These are phyloP conservation scores for Calliscelio sp. DNA, from an alignment of 2,888 invertebrate species.

Conservation along the genomic window DNA sequence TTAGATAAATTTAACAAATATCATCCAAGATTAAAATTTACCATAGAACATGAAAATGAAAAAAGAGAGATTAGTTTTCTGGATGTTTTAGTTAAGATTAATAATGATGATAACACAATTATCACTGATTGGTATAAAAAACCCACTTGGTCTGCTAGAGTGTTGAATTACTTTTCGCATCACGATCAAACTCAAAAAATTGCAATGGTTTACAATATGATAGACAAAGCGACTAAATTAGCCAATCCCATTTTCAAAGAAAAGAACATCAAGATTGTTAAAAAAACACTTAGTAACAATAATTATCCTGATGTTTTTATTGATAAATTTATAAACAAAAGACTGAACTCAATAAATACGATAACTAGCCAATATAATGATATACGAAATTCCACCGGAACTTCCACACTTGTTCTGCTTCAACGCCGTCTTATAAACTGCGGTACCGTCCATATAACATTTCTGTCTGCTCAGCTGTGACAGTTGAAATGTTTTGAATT, in stretches of 20 bases:
- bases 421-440: no score
- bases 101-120: neutral
- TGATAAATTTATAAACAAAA: constrained; percentile 16
- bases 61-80: constrained; percentile 33
- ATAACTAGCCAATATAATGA: no score
- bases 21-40: constrained; percentile 33
- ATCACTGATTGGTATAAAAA: constrained; percentile 25
- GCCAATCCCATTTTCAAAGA: neutral
- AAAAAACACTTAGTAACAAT: constrained; percentile 2
- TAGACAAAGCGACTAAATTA: constrained; percentile 14
- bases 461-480: no score
- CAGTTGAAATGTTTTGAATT: no score
- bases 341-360: neutral
- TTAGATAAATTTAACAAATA: constrained; percentile 15
- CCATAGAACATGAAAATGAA: constrained; percentile 24
- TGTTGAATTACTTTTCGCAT: constrained; percentile 5
- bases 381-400: no score
- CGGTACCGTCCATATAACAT: no score
- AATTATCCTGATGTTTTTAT: neutral
- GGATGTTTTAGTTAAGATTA: neutral
- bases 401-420: no score
- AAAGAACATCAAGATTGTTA: neutral
- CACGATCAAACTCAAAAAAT: constrained; percentile 20
- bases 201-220: constrained; percentile 9
- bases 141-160: constrained; percentile 5